Percentiles rank a stretch among this genome's conserved stretches.
phyloP scores from a whole-genome alignment of 2,888 invertebrate species.

The Lymantria monacha region DNA sequence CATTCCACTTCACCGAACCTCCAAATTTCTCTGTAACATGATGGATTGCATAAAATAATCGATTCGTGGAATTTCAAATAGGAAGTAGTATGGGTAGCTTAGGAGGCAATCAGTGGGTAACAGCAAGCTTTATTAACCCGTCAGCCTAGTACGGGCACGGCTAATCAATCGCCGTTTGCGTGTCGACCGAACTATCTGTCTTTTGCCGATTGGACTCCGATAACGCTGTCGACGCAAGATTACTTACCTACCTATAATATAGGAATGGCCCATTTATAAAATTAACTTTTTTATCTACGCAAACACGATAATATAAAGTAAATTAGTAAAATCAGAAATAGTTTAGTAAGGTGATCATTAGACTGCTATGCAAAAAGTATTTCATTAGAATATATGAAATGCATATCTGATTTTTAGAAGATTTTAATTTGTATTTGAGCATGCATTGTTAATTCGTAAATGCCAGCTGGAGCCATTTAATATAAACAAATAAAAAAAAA shows the following conservation, averaged over 20 bases:
- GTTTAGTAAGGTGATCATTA: conserved; percentile 16
- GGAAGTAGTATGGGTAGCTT: conserved; percentile 67
- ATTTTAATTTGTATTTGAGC: too few relatives aligned
- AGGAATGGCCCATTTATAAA: conserved; percentile 77
- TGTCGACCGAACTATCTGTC: conserved; percentile 80
- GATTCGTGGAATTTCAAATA: conserved; percentile 56
- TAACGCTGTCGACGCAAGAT: conserved; percentile 73
- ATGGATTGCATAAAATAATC: conserved; percentile 62
- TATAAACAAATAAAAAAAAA: too few relatives aligned
- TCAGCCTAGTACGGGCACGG: conserved; percentile 71
- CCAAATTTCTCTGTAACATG: conserved; percentile 45
- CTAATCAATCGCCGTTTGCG: conserved; percentile 81
- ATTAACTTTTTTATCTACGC: conserved; percentile 76
- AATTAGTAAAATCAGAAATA: conserved; percentile 50
- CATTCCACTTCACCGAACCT: conserved; percentile 29
- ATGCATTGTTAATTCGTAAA: too few relatives aligned
- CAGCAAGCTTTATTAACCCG: conserved; percentile 77
- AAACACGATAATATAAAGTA: conserved; percentile 67
- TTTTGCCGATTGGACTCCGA: conserved; percentile 75
- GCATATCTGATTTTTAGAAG: too few relatives aligned
- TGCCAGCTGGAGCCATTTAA: too few relatives aligned
- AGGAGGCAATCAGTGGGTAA: conserved; percentile 73
- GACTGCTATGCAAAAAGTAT: background rate
- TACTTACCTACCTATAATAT: conserved; percentile 66
- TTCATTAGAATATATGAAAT: too few relatives aligned